Evolutionary conservation across 2,797 vertebrate genomes (phyloP), one percentile per base, ranked within the genome.

Genomic region (Sebastes matsubarae): DNA sequence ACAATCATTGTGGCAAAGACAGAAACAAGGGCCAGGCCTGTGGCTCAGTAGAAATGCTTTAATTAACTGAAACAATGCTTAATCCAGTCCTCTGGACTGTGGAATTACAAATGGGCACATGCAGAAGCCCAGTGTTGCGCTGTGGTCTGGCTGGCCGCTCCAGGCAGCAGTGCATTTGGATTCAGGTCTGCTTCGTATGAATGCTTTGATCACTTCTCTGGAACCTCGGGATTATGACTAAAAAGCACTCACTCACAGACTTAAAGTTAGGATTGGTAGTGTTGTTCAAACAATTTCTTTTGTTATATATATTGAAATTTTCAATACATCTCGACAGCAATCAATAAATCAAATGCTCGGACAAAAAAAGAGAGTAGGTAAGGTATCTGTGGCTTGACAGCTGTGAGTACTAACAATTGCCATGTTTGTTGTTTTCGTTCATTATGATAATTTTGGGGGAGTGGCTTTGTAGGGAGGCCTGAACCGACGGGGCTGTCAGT

Each of bases 11-110:
- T 78, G 59, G 84, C 72, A 82, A 87, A 87, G 65, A 74, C 75
- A 64, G 77, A 80, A 68, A 78, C 57, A 50, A 68, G 46, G 68
- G 30, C 72, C 30, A 24, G n/a, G 84, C 68, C 80, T 54, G 71
- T 77, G 79, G 81, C 85, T 88, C 52, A 42, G 77, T 71, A 69
- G 80, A 85, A 82, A 87, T 76, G 81, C 87, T 93, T 93, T 92
- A 94, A 94, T 94, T 91, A 93, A 88, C 79, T 85, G 52, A 83
- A 90, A 81, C 84, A 87, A 78, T 81, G 83, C 90, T 82, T 88
- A 89, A 91, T 84, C 82, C 75, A 76, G 71, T 90, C 78, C 77
- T 86, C n/a, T 6, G 86, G 86, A 87, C 80, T 80, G 65, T 65
- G 81, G 54, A 67, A 78, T 82, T 77, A 87, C 75, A 85, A 87